Conservation (phyloP, 1,140 invertebrate species). For the Drosophila aff. region DNA sequence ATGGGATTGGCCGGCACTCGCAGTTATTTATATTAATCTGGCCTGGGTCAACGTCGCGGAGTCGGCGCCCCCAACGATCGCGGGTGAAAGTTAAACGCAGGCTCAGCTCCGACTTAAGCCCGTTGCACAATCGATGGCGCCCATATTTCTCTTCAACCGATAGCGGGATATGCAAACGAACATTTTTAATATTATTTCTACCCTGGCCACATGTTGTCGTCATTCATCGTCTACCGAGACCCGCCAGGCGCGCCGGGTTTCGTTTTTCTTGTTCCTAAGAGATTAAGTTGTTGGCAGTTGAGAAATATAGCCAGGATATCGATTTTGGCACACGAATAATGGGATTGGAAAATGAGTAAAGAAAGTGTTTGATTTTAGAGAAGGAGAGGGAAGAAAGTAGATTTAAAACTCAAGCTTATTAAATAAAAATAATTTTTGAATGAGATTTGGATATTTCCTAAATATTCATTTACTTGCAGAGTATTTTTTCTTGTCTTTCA, state of each 20-base stretch:
- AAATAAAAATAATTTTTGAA: not conserved
- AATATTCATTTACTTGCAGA: not conserved
- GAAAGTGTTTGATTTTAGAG: not conserved
- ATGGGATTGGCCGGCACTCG: constrained; percentile 40
- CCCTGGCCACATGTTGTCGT: constrained; percentile 62
- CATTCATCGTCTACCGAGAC: constrained; percentile 37
- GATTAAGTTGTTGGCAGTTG: constrained; percentile 39
- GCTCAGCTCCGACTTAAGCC: constrained; percentile 41
- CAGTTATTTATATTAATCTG: constrained; percentile 82
- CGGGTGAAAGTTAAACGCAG: constrained; percentile 66
- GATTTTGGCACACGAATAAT: constrained; percentile 21
- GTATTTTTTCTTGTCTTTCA: not conserved
- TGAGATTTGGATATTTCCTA: not conserved
- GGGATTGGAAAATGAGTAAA: not conserved
- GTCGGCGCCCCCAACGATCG: constrained; percentile 32
- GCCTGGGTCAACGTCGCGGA: constrained; percentile 56
- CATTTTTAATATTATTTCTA: constrained; percentile 52
- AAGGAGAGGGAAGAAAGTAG: not conserved
- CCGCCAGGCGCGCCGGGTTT: constrained; percentile 40
- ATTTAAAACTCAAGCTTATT: not conserved
- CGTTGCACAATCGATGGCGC: constrained; percentile 73
- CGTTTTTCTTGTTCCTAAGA: constrained; percentile 28
- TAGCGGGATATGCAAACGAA: constrained; percentile 37
- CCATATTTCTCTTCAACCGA: constrained; percentile 65
- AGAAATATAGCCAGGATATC: constrained; percentile 54